Evolutionary conservation across 2,797 vertebrate genomes (phyloP), one percentile per base, ranked within the genome.

Genomic region (Uromys caudimaculatus): DNA sequence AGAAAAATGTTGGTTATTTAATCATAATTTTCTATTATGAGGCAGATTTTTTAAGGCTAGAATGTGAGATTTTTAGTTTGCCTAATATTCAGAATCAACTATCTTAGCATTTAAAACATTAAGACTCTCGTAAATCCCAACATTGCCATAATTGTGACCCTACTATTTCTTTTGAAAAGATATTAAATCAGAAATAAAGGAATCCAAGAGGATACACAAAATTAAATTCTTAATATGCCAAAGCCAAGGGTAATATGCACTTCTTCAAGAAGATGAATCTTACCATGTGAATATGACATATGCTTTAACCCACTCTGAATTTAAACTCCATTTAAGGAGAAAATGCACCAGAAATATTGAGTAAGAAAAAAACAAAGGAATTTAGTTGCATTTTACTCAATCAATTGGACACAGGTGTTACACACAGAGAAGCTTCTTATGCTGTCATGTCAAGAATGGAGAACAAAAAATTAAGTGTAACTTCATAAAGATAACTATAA

Each of bases 331-430:
- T 85, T 78, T 94, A 84, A 97, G 6, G 41, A 73, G 12, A 75
- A 95, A 96, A 92, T 93, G 76, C 35, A 94, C 60, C 73, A 91
- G 93, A 96, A 90, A 87, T 67, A 91, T 52, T 67, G 58, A 95
- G 23, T 82, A 97, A 93, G 62, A 97, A 79, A n/a, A 89, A 97
- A 89, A 98, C 54, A 98, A 98, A 96, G 93, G 7, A 84, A 96
- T 96, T 97, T 97, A 98, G 93, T 97, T 97, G 89, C 92, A 97
- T 98, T 98, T 97, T 96, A 97, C 95, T 96, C 88, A 96, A 97
- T 98, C 96, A 98, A 98, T 97, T 97, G 76, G 93, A 97, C 98
- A 97, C 98, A 99, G 98, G 98, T 98, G 98, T 97, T 96, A 97
- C 95, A 97, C 69, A 93, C 62, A 95, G 79, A 93, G 88, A 98